Evolutionary conservation across 1,140 invertebrate genomes (phyloP), one percentile per base, ranked within the genome.

Genomic region (Pristionchus pacificus): DNA sequence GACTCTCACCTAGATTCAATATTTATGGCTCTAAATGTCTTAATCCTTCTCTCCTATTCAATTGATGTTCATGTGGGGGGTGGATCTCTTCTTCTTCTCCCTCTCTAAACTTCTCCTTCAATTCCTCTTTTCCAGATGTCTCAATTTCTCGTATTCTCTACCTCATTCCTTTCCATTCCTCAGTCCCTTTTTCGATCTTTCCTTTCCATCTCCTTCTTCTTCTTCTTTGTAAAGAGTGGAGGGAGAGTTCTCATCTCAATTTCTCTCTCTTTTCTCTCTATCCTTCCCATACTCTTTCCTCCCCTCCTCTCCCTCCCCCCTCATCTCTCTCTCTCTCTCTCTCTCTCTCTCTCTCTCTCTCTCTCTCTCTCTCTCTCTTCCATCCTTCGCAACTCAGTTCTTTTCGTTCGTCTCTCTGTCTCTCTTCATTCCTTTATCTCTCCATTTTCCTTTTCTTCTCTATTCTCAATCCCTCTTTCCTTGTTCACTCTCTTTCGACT

Each of bases 91-190:
- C 61, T 63, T 33, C 25, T 24, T 63, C 28, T 63, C 29, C 25
- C 2, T 63, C 2, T 63, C 61, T 31, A 15, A 31, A 25, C 19
- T 27, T 33, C 60, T n/a, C 24, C 14, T 27, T 49, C 57, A 32
- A 65, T 65, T 65, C 38, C 57, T 66, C 38, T 66, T 57, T 57
- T 66, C 59, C 49, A 28, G 49, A 57, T 57, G 63, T 65, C 63
- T 49, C 63, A n/a, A 15, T 15, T 33, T 2, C 1, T 64, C 3
- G 2, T 1, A 28, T 1, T 30, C 28, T 30, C 13, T 14, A 49
- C 25, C n/a, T 2, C 10, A 32, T 30, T 10, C 33, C 57, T 49
- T 55, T 32, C 63, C 57, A 49, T 65, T 30, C 2, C 19, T 31
- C 27, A 32, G 62, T 38, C 62, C 49, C 30, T 19, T n/a, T 31